Percentiles rank a stretch among this genome's conserved stretches.
phyloP scores from a whole-genome alignment of 2,797 vertebrate genomes.

The Trachurus trachurus region DNA sequence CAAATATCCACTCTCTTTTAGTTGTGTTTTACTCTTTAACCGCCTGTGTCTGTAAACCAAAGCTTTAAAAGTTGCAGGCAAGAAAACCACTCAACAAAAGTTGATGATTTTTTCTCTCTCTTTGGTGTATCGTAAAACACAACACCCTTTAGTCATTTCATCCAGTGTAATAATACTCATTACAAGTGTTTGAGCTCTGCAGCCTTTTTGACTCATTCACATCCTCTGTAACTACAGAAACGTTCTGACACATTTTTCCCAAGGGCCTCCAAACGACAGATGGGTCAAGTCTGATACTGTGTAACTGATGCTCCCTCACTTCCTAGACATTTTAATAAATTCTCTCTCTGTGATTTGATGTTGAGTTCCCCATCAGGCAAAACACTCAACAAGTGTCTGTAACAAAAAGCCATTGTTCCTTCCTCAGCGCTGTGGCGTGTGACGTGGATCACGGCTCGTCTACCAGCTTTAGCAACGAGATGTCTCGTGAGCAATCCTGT shows the following conservation, averaged over 20 bases:
- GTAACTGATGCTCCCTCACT: not conserved
- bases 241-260: not conserved
- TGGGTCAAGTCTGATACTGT: not conserved
- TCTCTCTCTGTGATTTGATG: not conserved
- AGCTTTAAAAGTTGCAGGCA: too few relatives aligned
- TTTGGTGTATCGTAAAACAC: not conserved
- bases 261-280: not conserved
- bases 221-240: not conserved
- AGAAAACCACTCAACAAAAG: not conserved
- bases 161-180: not conserved
- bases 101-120: not conserved
- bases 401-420: not conserved
- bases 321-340: not conserved
- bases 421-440: constrained; percentile 30
- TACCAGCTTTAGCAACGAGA: constrained; percentile 47
- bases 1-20: too few relatives aligned
- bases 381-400: constrained; percentile 33
- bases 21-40: too few relatives aligned
- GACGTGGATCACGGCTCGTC: constrained; percentile 47
- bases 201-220: not conserved
- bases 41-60: too few relatives aligned
- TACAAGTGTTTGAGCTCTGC: not conserved
- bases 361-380: not conserved
- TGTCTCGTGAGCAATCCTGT: constrained; percentile 70
- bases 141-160: not conserved